phyloP scores from a whole-genome alignment of 2,888 invertebrate genomes.

The Poecilus cupreus region DNA sequence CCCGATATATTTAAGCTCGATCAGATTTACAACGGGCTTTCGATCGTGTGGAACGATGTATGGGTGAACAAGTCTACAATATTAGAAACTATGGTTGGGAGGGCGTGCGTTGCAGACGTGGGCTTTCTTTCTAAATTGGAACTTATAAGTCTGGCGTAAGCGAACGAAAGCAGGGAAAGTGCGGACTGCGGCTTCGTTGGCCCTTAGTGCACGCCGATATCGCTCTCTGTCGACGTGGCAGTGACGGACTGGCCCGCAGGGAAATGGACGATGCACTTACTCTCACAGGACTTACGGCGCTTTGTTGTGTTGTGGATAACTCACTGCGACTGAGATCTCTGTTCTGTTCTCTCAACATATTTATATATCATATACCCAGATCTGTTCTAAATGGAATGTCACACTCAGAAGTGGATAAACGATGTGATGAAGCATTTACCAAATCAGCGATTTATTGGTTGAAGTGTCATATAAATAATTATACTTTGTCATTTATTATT shows the following conservation, averaged over 20 bases:
- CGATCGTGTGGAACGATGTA: constrained; percentile 50
- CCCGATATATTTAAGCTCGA: constrained; percentile 53
- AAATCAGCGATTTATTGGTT: too few species aligned
- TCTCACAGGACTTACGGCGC: not conserved
- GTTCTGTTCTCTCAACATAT: too few species aligned
- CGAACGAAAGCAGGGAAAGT: not conserved
- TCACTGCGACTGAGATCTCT: too few species aligned
- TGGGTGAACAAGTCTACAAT: constrained; percentile 48
- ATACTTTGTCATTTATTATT: too few species aligned
- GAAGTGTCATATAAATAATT: too few species aligned
- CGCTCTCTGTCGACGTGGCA: not conserved
- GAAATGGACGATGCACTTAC: constrained; percentile 2
- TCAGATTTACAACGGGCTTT: constrained; percentile 56
- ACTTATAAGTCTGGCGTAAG: constrained; percentile 43
- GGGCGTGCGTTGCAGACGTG: not conserved
- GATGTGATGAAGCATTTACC: too few species aligned
- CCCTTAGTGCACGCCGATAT: not conserved
- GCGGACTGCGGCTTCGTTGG: not conserved
- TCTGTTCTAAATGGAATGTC: too few species aligned
- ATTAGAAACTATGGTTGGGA: constrained; percentile 51
- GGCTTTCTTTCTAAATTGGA: constrained; percentile 52
- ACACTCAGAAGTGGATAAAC: too few species aligned
- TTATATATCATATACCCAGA: too few species aligned
- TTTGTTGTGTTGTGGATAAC: not conserved
- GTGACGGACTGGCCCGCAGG: constrained; percentile 9